Percentiles rank a stretch among this genome's conserved stretches.
Evolutionary conservation across 2,797 vertebrate species (phyloP).

Genomic region (Australoheros facetus): DNA sequence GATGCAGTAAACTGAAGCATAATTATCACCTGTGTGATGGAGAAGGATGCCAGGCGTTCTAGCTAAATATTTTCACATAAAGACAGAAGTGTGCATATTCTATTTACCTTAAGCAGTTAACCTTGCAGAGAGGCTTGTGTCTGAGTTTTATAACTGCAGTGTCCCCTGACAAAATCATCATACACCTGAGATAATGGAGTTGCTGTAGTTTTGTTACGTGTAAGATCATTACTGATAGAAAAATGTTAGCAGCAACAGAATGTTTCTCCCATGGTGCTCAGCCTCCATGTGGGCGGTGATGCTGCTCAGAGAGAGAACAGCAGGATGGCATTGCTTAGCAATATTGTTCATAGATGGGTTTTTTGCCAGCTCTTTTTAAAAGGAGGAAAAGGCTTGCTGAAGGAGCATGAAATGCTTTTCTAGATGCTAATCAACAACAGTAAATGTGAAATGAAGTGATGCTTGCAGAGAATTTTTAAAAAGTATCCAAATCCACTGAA

Average conservation of each 20-base stretch:
- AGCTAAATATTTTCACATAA: not conserved
- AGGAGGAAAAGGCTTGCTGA: not conserved
- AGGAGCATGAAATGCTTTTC: not conserved
- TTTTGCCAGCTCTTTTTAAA: not conserved
- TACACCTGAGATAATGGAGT: too few relatives aligned
- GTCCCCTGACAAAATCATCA: too few relatives aligned
- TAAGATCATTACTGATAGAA: not conserved
- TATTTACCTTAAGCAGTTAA: too few relatives aligned
- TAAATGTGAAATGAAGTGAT: not conserved
- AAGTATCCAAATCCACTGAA: too few relatives aligned
- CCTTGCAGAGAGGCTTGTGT: too few relatives aligned
- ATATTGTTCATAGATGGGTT: not conserved
- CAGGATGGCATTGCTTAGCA: not conserved
- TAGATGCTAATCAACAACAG: not conserved
- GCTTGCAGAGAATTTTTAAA: not conserved
- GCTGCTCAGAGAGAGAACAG: not conserved
- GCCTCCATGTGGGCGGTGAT: not conserved
- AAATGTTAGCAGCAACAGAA: not conserved
- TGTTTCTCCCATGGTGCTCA: not conserved
- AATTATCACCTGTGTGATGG: accelerated
- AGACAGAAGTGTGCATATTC: too few relatives aligned
- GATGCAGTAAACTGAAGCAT: not conserved
- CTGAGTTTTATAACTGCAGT: too few relatives aligned
- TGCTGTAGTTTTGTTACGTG: too few relatives aligned
- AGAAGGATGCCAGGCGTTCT: not conserved